Conservation (phyloP, 1,140 invertebrate species). For the Anagrus nilaparvatae region DNA sequence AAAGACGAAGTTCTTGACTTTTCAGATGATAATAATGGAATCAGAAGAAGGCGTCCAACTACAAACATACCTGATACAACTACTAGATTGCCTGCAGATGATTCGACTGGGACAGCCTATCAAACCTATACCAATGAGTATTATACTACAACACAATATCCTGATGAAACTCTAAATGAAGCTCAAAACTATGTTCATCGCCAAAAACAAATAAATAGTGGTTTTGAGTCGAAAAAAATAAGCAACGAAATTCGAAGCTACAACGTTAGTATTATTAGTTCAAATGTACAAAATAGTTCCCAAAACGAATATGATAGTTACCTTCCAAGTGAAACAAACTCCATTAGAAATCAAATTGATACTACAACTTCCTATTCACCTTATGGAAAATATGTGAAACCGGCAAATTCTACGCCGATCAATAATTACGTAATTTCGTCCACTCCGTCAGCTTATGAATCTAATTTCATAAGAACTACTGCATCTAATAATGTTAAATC, state of each 20-base stretch:
- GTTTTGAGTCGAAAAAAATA: constrained; percentile 24
- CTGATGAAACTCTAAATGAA: constrained; percentile 30
- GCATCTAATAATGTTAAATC: constrained; percentile 15
- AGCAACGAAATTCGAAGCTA: constrained; percentile 22
- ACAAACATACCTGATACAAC: constrained; percentile 28
- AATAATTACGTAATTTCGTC: constrained; percentile 37
- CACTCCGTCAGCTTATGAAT: constrained; percentile 26
- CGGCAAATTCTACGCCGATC: constrained; percentile 29
- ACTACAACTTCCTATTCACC: constrained; percentile 25
- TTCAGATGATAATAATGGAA: constrained; percentile 49
- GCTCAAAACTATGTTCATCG: constrained; percentile 26
- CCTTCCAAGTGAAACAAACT: constrained; percentile 35
- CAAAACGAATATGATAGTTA: constrained; percentile 35
- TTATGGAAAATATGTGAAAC: constrained; percentile 36
- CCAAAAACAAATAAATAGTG: constrained; percentile 25
- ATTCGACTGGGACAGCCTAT: constrained; percentile 17
- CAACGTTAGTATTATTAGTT: constrained; percentile 13
- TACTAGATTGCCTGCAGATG: constrained; percentile 11
- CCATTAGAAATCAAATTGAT: constrained; percentile 45
- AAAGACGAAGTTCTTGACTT: constrained; percentile 67
- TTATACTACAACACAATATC: constrained; percentile 16
- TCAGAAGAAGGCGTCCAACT: constrained; percentile 36
- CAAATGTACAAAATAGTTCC: constrained; percentile 14
- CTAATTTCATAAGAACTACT: constrained; percentile 9
- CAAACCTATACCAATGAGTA: constrained; percentile 13